phyloP scores from a whole-genome alignment of 1,140 invertebrate species.

The Dendroctonus ponderosae region DNA sequence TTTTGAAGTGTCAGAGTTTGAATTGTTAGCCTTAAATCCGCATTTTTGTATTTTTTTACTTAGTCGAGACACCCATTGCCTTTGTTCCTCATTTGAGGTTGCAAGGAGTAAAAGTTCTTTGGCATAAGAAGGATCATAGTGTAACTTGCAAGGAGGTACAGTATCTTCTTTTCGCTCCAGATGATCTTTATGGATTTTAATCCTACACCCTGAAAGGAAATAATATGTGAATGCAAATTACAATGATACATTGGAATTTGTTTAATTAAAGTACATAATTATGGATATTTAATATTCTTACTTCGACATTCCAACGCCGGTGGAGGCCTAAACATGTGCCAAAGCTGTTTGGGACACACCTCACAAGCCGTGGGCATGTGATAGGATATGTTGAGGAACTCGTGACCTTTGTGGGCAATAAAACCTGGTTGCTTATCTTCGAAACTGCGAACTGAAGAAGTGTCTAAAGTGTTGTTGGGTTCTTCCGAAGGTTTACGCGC shows the following conservation, averaged over 20 bases:
- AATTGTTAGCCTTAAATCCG: conserved; percentile 86
- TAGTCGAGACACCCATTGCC: conserved; percentile 87
- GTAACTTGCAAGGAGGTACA: conserved; percentile 87
- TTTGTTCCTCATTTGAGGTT: conserved; percentile 80
- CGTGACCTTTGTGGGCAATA: conserved; percentile 90
- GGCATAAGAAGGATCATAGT: conserved; percentile 89
- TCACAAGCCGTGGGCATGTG: conserved; percentile 98
- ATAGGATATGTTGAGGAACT: conserved; percentile 93
- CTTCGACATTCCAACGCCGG: conserved; percentile 94
- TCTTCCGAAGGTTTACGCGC: conserved; percentile 79
- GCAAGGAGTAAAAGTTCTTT: conserved; percentile 90
- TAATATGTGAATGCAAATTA: not conserved
- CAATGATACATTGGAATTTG: too few species aligned
- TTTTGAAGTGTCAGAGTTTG: conserved; percentile 51
- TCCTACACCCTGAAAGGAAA: conserved; percentile 79
- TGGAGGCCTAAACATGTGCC: conserved; percentile 96
- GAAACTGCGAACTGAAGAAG: conserved; percentile 52
- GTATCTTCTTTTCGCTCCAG: conserved; percentile 79
- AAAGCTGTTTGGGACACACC: conserved; percentile 93
- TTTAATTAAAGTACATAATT: not conserved
- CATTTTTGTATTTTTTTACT: conserved; percentile 91
- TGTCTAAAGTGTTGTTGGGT: conserved; percentile 51
- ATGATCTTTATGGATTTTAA: conserved; percentile 96
- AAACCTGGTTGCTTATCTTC: conserved; percentile 73
- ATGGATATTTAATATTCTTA: conserved; percentile 55